A percentile compares a stretch with the other conserved stretches of the same genome.
phyloP scores from a whole-genome alignment of 2,888 invertebrate genomes.

The Kryphioiulus occultus region DNA sequence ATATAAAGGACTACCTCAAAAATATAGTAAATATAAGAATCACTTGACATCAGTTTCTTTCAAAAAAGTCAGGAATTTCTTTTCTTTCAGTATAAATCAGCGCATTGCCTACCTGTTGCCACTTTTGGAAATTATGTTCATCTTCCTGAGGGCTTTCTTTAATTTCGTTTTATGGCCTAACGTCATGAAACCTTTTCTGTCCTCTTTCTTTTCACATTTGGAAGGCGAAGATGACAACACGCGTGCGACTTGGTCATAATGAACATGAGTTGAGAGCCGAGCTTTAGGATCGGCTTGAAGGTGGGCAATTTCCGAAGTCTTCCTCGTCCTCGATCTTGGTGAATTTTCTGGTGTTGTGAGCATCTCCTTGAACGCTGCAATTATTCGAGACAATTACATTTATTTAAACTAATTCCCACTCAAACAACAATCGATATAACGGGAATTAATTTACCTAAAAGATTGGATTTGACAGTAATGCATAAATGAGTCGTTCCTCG shows the following conservation, averaged over 20 bases:
- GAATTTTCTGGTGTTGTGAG: conserved; percentile 80
- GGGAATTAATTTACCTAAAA: conserved; percentile 70
- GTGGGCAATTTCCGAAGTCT: conserved; percentile 72
- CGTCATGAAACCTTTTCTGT: conserved; percentile 77
- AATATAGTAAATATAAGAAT: too few relatives aligned
- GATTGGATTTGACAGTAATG: conserved; percentile 95
- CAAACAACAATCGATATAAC: background rate
- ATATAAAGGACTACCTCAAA: too few relatives aligned
- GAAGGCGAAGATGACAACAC: conserved; percentile 61
- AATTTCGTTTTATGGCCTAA: conserved; percentile 83
- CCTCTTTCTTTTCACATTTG: conserved; percentile 63
- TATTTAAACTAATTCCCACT: background rate
- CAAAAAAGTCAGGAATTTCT: too few relatives aligned
- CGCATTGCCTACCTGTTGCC: conserved; percentile 55
- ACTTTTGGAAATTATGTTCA: conserved; percentile 68
- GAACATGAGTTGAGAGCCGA: conserved; percentile 78
- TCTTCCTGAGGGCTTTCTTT: conserved; percentile 88
- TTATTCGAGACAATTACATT: conserved; percentile 2
- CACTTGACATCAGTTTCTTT: too few relatives aligned
- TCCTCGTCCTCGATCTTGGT: conserved; percentile 74
- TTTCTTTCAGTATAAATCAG: too few relatives aligned
- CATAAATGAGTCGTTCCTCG: conserved; percentile 94
- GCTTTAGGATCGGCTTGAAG: conserved; percentile 75
- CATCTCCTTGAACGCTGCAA: conserved; percentile 73
- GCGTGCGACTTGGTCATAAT: conserved; percentile 60